Evolutionary conservation across 1,140 invertebrate species (phyloP).

Genomic region (Augochlora pura): DNA sequence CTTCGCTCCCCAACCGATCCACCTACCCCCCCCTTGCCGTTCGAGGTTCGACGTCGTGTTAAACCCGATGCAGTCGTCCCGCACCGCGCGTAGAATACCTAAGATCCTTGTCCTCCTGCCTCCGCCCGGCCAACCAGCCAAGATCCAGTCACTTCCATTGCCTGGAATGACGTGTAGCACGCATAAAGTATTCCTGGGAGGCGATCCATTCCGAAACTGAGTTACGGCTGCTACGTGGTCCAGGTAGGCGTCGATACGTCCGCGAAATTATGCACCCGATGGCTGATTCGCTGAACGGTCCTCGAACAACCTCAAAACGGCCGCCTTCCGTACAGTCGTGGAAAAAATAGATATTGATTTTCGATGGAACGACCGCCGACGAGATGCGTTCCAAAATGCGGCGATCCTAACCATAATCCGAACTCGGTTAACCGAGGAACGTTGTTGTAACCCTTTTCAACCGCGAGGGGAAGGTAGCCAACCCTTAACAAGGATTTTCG

Average conservation of each 20-base stretch:
- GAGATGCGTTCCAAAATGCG: no score
- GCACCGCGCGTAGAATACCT: constrained; percentile 77
- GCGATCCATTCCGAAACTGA: constrained; percentile 64
- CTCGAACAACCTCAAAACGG: no score
- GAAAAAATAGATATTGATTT: no score
- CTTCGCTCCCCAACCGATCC: constrained; percentile 10
- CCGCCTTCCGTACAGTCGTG: no score
- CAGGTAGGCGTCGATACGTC: constrained; percentile 57
- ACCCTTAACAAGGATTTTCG: no score
- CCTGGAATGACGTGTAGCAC: constrained; percentile 68
- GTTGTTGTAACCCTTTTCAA: no score
- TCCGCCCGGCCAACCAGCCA: neutral
- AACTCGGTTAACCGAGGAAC: no score
- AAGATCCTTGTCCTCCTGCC: constrained; percentile 60
- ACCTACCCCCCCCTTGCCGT: neutral
- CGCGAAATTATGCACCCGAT: constrained; percentile 58
- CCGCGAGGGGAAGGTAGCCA: no score
- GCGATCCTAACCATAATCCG: no score
- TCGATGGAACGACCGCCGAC: no score
- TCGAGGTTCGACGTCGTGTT: constrained; percentile 26
- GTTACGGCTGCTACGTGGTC: constrained; percentile 64
- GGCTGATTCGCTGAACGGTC: constrained; percentile 36
- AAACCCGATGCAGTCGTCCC: constrained; percentile 55
- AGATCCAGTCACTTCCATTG: constrained; percentile 13
- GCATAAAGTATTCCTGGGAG: constrained; percentile 78